Evolutionary conservation across 1,140 invertebrate genomes (phyloP), one percentile per base, ranked within the genome.

Genomic region (Drosophila ohnishii): DNA sequence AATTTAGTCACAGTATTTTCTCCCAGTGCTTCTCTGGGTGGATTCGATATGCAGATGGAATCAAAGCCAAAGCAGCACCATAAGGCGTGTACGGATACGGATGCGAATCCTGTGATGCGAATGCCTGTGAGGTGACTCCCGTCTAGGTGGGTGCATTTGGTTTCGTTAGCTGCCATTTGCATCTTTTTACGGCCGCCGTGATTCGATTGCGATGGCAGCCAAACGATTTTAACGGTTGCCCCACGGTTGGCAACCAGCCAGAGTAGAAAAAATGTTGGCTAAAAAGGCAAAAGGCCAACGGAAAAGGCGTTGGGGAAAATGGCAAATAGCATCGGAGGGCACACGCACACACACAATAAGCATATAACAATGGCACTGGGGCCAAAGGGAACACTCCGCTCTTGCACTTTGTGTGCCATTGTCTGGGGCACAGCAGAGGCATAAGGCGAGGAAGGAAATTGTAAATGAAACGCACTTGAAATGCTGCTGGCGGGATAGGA

Each of bases 381-480:
- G 71, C 75, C 76, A 83, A 83, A 50, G 65, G 56, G 83, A 82
- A 70, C 67, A 64, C 51, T 53, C 32, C 51, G 51, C 51, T 37
- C 51, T 14, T 81, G 56, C 50, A 57, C 74, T 73, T 78, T 83
- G 58, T 83, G 58, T 59, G 63, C 48, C 50, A 69, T 78, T 83
- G 80, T 83, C 74, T 65, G 76, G 48, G 50, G 47, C 81, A 74
- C 80, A 75, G 66, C 72, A 73, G 81, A 48, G 73, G 75, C 78
- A 86, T 86, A 78, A 86, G 72, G 75, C 59, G 62, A 47, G 76
- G 58, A 80, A 84, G 82, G 82, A 87, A 86, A 86, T 85, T 85
- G 81, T 86, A 86, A 86, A 86, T 87, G 82, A 86, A 82, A 86
- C 82, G 82, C 83, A 86, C 83, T 86, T 86, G 78, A 86, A 86